Evolutionary conservation across 1,140 invertebrate genomes (phyloP), one percentile per base, ranked within the genome.

Genomic region (Leptopilina clavipes): DNA sequence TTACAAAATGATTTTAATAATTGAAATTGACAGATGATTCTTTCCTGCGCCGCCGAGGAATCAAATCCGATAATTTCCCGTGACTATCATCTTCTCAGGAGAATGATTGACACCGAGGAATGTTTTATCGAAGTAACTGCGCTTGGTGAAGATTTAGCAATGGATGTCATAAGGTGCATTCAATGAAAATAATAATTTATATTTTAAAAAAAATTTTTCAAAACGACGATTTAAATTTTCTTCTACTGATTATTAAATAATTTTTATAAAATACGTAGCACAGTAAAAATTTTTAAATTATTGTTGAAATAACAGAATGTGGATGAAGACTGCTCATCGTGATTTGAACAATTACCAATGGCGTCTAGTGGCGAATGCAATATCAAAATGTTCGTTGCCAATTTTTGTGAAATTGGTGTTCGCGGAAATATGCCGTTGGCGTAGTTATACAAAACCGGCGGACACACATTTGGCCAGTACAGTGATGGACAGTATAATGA

Each of bases 351-450:
- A 97, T 89, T 96, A 98, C 87, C 98, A 99, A 87, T 99, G 97
- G 97, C 92, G 95, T 70, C 90, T 99, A 11, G 98, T 99, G 0
- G 95, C 96, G 22, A 98, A 98, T 86, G 97, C 95, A 0, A 96
- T 99, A 54, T 94, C 94, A 11, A 95, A 97, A 83, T 99, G 98
- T 86, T 99, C 97, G 5, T 90, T 99, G 59, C 98, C 98, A 0
- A 97, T 99, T 45, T 99, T 99, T 86, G 97, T 99, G 0, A 99
- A 99, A 91, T 91, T 99, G 18, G 97, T 99, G 0, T 98, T 98
- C 90, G 97, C 97, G 10, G 97, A 99, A 91, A 97, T 99, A 11
- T 98, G 97, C 86, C 92, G 97, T 74, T 99, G 98, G 98, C 94
- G 97, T 70, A 99, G 97, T 76, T 99, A 99, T 87, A 98, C 97